These are phyloP conservation scores for Nyleta sp. DNA, from an alignment of 2,888 invertebrate genomes.

Conservation along the genomic window DNA sequence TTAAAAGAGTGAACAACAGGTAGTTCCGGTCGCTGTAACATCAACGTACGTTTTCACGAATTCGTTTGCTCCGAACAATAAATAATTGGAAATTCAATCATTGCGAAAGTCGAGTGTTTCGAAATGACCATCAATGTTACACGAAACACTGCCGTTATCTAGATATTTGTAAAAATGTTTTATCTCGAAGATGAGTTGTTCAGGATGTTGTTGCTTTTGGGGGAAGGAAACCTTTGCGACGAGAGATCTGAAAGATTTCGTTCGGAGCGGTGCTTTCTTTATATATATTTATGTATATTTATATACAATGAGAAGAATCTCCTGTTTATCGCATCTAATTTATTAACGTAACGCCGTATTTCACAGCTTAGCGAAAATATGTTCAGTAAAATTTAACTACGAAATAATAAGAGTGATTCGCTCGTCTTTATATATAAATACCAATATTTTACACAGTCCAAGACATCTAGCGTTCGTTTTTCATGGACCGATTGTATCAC, in stretches of 20 bases:
- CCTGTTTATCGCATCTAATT: constrained; percentile 69
- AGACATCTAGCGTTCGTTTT: constrained; percentile 68
- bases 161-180: too few species aligned
- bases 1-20: constrained; percentile 67
- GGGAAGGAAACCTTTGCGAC: too few species aligned
- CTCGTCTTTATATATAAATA: constrained; percentile 63
- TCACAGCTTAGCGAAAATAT: constrained; percentile 63
- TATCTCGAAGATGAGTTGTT: too few species aligned
- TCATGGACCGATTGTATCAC: constrained; percentile 47
- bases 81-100: too few species aligned
- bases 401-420: constrained; percentile 66
- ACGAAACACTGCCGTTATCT: neutral
- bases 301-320: constrained; percentile 84
- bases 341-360: constrained; percentile 60
- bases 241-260: constrained; percentile 87
- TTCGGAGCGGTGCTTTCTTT: too few species aligned
- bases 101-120: neutral
- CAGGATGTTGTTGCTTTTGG: too few species aligned
- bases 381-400: constrained; percentile 68
- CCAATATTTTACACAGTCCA: constrained; percentile 65
- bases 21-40: constrained; percentile 9
- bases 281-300: constrained; percentile 80
- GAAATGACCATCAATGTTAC: constrained; percentile 6
- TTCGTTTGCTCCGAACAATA: neutral
- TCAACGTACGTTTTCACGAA: neutral